Evolutionary conservation across 2,888 invertebrate species (phyloP), one percentile per base, ranked within the genome.

Genomic region (Mythimna impura): DNA sequence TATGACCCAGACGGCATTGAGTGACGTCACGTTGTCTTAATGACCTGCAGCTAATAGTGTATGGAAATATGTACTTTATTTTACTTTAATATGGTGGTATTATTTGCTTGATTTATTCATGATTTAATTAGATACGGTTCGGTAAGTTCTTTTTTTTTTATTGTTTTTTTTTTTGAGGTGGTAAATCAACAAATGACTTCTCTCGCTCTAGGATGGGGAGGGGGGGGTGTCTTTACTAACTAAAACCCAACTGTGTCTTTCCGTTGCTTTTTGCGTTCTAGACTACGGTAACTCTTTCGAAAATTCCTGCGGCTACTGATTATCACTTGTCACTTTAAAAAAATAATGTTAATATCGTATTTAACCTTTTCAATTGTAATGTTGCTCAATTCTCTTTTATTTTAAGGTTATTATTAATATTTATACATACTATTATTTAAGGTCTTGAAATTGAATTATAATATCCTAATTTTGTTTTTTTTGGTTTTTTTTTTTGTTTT

Each of bases 1-100:
- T 89, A 86, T 88, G 90, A 91, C 91, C 91, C 90, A 93, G 93
- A 92, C 93, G 88, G 87, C 89, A 91, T 91, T 90, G 88, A 86
- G 66, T 84, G 89, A 89, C 86, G 90, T 90, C 88, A 90, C 85
- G 71, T 75, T 64, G 71, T 84, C 71, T 77, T 76, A 80, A 76
- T 82, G 83, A 74, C 68, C 72, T 71, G 71, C 17, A 69, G 65
- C 62, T 84, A 81, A 81, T 81, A 70, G 54, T 70, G 50, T 55
- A 40, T 62, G 50, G 63, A 58, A 65, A 40, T 50, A 30, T n/a
- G 36, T 36, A 8, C 9, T 43, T 10, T 17, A 64, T 66, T 76
- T 40, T 60, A 20, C 14, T 34, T 54, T 12, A 57, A 55, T 62
- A 40, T 50, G 20, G 50, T n/a, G 8, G 50, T 52, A 0, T 52